Base-by-base conservation (phyloP, 1,140 invertebrate species). In the Globodera ellingtonae region DNA sequence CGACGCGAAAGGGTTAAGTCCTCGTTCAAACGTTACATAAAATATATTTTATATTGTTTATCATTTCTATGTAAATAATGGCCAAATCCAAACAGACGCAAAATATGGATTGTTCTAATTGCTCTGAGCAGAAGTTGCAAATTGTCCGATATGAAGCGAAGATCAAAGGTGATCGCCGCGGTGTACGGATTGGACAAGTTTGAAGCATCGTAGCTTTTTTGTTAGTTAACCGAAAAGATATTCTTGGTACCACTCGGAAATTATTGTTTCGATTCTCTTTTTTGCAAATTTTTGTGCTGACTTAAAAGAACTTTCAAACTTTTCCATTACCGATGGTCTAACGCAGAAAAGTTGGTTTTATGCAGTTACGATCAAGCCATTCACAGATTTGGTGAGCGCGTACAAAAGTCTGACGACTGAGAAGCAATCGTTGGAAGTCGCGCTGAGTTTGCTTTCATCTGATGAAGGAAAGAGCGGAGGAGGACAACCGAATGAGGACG, bases 361-460 rank as follows among this genome's bases (percentile, higher is more conserved):
- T n/a, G 18, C 66, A 56, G 50, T 24, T 62, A 44, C 44, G 15
- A 10, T 69, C 78, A 50, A 52, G 10, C 35, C 13, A 48, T 10
- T 78, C 72, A 84, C 72, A 84, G 84, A 84, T 74, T 78, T 87
- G 24, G 84, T 85, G 56, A 65, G 52, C 56, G 84, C 84, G 7
- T 85, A 85, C 67, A 85, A 85, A 70, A 86, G 79, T 52, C 72
- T 85, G 4, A 75, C 85, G 24, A 73, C 65, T 21, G 84, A 85
- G 52, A 85, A 85, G 62, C 78, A 85, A 35, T 84, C 84, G 7
- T 65, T 85, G 35, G 85, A 85, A 75, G 82, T 86, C 8, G 84
- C 84, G 13, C 69, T 85, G 47, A 66, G 46, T 66, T 62, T 81
- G 21, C 21, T 81, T 24, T 81, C 78, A 46, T 46, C 52, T 9